A percentile compares a stretch with the other conserved stretches of the same genome.
Conservation (phyloP, 2,113 vertebrate species). For the Hiodon alosoides region DNA sequence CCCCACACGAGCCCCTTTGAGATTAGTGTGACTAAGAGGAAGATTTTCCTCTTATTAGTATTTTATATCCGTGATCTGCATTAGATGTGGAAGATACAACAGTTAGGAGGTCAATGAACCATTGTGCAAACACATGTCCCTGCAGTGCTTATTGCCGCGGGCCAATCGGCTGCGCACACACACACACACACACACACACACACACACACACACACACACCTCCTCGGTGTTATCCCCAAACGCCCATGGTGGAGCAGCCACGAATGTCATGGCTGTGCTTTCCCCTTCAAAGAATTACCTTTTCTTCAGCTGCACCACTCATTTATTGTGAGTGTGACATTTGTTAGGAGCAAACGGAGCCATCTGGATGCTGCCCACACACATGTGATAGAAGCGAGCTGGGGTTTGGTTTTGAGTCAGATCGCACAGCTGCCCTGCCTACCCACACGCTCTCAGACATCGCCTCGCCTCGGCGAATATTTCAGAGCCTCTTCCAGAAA, state of each 20-base stretch:
- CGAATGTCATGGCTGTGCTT: background rate
- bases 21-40: too few relatives aligned
- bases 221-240: background rate
- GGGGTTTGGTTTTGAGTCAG: slow-evolving; percentile 68
- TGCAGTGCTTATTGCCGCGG: too few relatives aligned
- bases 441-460: slow-evolving; percentile 65
- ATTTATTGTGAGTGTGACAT: slow-evolving; percentile 71
- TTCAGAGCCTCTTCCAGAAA: slow-evolving; percentile 50
- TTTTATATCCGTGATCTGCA: too few relatives aligned
- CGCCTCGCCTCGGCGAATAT: slow-evolving; percentile 48
- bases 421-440: slow-evolving; percentile 39
- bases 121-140: background rate
- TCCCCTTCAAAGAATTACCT: slow-evolving; percentile 43
- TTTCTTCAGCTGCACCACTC: slow-evolving; percentile 40
- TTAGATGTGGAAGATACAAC: too few relatives aligned
- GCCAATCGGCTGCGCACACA: background rate
- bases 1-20: too few relatives aligned
- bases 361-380: slow-evolving; percentile 75
- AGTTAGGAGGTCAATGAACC: background rate
- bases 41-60: too few relatives aligned
- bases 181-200: slow-evolving; percentile 4
- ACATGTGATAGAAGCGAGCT: slow-evolving; percentile 69
- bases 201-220: background rate
- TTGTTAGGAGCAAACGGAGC: slow-evolving; percentile 64
- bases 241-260: background rate